Evolutionary conservation across 2,888 invertebrate species (phyloP).

Genomic region (Drosophila anomelani): DNA sequence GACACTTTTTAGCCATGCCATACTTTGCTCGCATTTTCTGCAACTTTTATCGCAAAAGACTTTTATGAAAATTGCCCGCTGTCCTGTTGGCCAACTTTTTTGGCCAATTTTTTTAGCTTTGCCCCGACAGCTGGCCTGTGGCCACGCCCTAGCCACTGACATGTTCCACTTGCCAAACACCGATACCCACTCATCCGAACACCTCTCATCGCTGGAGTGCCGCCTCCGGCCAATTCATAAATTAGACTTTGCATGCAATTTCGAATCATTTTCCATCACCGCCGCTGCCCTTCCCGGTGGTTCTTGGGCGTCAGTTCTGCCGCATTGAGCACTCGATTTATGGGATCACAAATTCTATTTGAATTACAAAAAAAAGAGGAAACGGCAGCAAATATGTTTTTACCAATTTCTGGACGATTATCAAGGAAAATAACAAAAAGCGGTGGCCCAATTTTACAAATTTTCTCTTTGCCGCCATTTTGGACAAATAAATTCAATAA

Average conservation of each 20-base stretch:
- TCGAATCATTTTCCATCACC: conserved; percentile 18
- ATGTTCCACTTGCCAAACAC: conserved; percentile 29
- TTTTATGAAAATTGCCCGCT: conserved; percentile 24
- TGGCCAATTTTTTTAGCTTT: conserved; percentile 31
- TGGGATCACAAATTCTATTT: conserved; percentile 61
- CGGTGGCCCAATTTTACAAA: conserved; percentile 40
- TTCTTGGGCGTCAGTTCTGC: conserved; percentile 57
- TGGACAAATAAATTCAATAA: conserved; percentile 70
- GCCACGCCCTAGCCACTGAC: conserved; percentile 32
- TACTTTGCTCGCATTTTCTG: conserved; percentile 15
- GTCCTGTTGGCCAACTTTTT: conserved; percentile 21
- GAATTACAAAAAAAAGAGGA: conserved; percentile 39
- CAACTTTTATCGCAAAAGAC: conserved; percentile 32
- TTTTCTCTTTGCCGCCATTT: conserved; percentile 32
- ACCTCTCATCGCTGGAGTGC: conserved; percentile 17
- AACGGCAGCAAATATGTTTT: conserved; percentile 68
- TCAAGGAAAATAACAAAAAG: conserved; percentile 52
- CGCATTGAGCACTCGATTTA: conserved; percentile 76
- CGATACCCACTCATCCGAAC: conserved; percentile 31
- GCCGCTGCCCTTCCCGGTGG: conserved; percentile 3
- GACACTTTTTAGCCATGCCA: conserved; percentile 12
- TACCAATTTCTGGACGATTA: conserved; percentile 76
- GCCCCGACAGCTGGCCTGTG: conserved; percentile 24
- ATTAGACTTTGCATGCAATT: conserved; percentile 63
- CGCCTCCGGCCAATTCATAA: conserved; percentile 52